Evolutionary conservation across 2,888 invertebrate species (phyloP).

Genomic region (Polydrusus cervinus): DNA sequence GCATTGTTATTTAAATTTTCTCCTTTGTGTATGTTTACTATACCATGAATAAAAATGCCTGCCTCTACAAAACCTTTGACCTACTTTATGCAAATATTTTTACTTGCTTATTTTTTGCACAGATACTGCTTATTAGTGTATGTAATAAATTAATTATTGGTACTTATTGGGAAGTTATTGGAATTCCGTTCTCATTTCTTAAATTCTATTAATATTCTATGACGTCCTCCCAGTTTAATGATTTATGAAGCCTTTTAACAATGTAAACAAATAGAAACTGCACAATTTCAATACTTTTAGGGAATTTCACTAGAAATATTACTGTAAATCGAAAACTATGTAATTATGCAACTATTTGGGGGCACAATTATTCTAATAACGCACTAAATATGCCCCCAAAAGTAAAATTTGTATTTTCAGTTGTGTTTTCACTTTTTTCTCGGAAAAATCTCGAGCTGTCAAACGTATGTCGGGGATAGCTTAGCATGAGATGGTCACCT

Average conservation of each 20-base stretch:
- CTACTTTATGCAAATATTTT: conserved; percentile 23
- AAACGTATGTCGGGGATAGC: conserved; percentile 4
- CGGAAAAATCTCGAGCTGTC: conserved; percentile 16
- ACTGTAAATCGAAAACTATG: neutral
- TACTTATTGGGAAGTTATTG: conserved; percentile 35
- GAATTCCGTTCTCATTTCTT: conserved; percentile 24
- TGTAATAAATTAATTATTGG: conserved; percentile 9
- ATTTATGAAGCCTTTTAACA: conserved; percentile 37
- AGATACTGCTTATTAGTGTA: neutral
- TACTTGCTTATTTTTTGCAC: conserved; percentile 7
- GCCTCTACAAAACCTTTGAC: conserved; percentile 27
- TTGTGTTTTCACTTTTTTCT: conserved; percentile 30
- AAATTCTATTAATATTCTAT: conserved; percentile 39
- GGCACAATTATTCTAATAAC: conserved; percentile 7
- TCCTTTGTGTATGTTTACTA: conserved; percentile 30
- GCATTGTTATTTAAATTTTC: conserved; percentile 33
- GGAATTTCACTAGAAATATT: neutral
- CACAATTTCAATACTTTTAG: neutral
- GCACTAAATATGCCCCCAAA: conserved; percentile 17
- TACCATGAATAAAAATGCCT: conserved; percentile 36
- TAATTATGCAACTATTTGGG: conserved; percentile 1
- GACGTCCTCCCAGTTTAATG: conserved; percentile 30
- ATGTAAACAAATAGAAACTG: conserved; percentile 34
- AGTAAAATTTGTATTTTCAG: neutral
- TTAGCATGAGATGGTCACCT: neutral